Conservation (phyloP, 2,797 vertebrate species). For the Sphaeramia orbicularis region DNA sequence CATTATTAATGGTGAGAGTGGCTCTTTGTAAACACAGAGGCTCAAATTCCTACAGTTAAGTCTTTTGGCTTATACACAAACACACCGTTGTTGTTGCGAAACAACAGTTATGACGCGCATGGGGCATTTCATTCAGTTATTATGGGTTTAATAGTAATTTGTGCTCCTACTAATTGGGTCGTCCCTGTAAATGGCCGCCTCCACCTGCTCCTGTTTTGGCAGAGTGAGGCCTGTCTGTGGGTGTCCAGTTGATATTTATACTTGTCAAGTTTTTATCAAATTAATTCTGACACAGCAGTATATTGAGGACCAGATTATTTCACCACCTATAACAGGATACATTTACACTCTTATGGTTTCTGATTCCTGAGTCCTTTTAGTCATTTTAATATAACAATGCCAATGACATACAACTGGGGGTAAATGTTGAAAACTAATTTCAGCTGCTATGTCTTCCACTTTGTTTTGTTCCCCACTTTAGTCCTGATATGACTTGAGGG, state of each 20-base stretch:
- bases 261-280: neutral
- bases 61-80: slow-evolving; percentile 56
- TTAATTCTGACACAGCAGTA: neutral
- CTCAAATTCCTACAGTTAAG: slow-evolving; percentile 67
- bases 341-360: neutral
- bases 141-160: slow-evolving; percentile 22
- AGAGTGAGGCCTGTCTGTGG: neutral
- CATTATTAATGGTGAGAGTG: slow-evolving; percentile 29
- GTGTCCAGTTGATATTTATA: neutral
- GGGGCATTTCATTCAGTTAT: slow-evolving; percentile 29
- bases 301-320: neutral
- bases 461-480: slow-evolving; percentile 20
- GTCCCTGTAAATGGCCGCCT: slow-evolving; percentile 12
- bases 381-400: neutral
- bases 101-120: slow-evolving; percentile 23
- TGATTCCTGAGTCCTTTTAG: neutral
- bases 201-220: slow-evolving; percentile 68
- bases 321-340: neutral
- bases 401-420: neutral
- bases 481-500: slow-evolving; percentile 21
- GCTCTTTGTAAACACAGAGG: slow-evolving; percentile 15
- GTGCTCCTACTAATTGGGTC: slow-evolving; percentile 43
- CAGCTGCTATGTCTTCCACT: neutral
- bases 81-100: slow-evolving; percentile 45
- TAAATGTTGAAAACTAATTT: neutral